Evolutionary conservation across 1,140 invertebrate species (phyloP).

Genomic region (Neodiprion virginianus): DNA sequence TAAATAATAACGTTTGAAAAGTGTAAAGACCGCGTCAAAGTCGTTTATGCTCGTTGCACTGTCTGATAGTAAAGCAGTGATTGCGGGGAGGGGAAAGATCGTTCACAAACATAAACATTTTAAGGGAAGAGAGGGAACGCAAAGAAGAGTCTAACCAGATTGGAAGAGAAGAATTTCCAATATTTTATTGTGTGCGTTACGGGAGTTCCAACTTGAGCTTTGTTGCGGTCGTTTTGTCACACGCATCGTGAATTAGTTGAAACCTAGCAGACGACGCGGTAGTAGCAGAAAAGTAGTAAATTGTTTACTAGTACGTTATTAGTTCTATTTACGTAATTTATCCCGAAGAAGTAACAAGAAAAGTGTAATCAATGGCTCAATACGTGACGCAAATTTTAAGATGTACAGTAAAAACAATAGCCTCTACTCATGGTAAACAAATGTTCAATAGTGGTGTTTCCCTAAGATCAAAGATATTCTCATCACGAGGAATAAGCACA

Average conservation of each 20-base stretch:
- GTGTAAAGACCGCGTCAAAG: too few species aligned
- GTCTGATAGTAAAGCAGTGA: too few species aligned
- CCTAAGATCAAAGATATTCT: background rate
- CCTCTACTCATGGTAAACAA: slow-evolving; percentile 13
- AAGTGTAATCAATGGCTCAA: slow-evolving; percentile 40
- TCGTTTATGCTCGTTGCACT: too few species aligned
- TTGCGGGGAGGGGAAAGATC: background rate
- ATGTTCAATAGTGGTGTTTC: slow-evolving; percentile 12
- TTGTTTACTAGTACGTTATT: background rate
- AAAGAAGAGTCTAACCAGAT: background rate
- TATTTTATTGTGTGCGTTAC: background rate
- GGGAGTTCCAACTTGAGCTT: background rate
- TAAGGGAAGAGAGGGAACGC: background rate
- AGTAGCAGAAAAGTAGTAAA: background rate
- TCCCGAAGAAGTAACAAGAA: background rate
- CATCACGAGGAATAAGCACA: background rate
- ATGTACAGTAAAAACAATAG: slow-evolving; percentile 24
- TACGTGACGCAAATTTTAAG: slow-evolving; percentile 35
- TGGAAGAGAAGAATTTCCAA: background rate
- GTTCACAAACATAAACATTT: background rate
- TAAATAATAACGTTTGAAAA: background rate
- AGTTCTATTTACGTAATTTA: background rate
- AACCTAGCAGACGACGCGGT: background rate
- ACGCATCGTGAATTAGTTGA: background rate
- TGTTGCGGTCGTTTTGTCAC: background rate